Conservation (phyloP, 2,888 invertebrate genomes). For the Himalopsyche japonica region DNA sequence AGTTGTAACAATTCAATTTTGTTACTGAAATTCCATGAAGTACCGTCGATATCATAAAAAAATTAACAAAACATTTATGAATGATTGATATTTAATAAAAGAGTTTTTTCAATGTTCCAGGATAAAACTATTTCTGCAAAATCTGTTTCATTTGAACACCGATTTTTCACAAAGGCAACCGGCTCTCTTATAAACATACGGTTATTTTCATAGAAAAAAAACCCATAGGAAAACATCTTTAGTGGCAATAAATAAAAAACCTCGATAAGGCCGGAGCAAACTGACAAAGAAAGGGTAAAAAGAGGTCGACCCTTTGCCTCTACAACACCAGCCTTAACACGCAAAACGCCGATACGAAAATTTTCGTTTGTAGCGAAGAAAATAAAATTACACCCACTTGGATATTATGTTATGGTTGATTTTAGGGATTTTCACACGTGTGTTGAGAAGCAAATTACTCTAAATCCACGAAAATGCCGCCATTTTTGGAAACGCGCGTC, state of each 20-base stretch:
- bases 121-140: neutral
- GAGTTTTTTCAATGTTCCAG: neutral
- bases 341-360: neutral
- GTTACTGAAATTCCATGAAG: no score
- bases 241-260: neutral
- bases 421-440: neutral
- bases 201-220: neutral
- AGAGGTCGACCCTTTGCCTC: neutral
- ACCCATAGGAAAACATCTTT: neutral
- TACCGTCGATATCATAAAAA: no score
- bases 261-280: neutral
- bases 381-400: neutral
- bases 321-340: neutral
- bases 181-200: neutral
- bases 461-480: no score
- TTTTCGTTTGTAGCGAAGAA: neutral
- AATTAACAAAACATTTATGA: no score
- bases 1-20: no score
- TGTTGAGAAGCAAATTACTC: neutral
- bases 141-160: neutral
- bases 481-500: no score
- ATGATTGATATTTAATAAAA: no score
- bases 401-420: neutral
- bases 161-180: neutral
- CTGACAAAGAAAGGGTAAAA: neutral